Evolutionary conservation across 2,888 invertebrate genomes (phyloP).

Genomic region (Hirtodrosophila trivittata): DNA sequence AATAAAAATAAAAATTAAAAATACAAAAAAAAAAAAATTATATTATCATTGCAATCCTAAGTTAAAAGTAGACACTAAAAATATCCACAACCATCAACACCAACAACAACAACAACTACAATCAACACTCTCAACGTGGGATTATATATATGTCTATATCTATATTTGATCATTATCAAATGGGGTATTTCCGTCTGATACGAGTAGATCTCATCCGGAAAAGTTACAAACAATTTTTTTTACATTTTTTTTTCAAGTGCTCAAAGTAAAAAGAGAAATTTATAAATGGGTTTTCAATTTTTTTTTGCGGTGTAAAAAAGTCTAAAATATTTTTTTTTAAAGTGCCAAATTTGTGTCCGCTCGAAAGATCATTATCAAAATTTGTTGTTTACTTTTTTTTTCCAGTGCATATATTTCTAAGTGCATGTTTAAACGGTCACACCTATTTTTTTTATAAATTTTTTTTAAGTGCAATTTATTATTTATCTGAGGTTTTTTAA

Average conservation of each 20-base stretch:
- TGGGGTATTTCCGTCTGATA: too few relatives aligned
- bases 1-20: slow-evolving; percentile 4
- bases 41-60: slow-evolving; percentile 32
- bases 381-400: slow-evolving; percentile 6
- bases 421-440: neutral
- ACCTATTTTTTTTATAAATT: slow-evolving; percentile 1
- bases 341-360: slow-evolving; percentile 25
- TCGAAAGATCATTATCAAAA: neutral
- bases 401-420: slow-evolving; percentile 1
- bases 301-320: too few relatives aligned
- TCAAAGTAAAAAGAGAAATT: too few relatives aligned
- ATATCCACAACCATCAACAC: slow-evolving; percentile 24
- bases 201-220: too few relatives aligned
- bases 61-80: slow-evolving; percentile 36
- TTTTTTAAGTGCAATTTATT: slow-evolving; percentile 28
- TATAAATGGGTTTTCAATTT: neutral
- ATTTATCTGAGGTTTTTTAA: slow-evolving; percentile 11
- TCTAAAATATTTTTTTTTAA: slow-evolving; percentile 30
- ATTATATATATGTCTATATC: too few relatives aligned
- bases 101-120: slow-evolving; percentile 13
- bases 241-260: slow-evolving; percentile 28
- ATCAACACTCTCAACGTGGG: too few relatives aligned
- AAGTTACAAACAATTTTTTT: slow-evolving; percentile 3
- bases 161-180: too few relatives aligned
- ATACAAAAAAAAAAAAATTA: slow-evolving; percentile 6